phyloP scores from a whole-genome alignment of 2,113 vertebrate genomes.

The Colistium nudipinnis region DNA sequence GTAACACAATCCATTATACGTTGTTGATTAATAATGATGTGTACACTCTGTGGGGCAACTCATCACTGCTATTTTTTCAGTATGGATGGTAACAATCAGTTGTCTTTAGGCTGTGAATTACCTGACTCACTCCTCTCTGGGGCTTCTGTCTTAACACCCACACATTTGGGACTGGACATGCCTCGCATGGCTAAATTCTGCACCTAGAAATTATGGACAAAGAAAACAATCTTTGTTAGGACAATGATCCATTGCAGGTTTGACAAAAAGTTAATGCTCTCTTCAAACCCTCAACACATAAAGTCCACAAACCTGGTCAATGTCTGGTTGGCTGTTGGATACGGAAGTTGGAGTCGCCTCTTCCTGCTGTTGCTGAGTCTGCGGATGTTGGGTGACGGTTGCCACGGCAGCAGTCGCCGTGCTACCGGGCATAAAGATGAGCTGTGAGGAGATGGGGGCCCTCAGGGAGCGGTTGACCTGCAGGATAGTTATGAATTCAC shows the following conservation, averaged over 20 bases:
- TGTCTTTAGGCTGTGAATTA: no score
- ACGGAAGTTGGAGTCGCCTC: constrained; percentile 85
- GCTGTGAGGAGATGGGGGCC: constrained; percentile 92
- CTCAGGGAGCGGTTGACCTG: constrained; percentile 84
- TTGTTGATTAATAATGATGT: no score
- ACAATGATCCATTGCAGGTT: no score
- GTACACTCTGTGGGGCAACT: no score
- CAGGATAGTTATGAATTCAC: neutral
- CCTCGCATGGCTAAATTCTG: constrained; percentile 81
- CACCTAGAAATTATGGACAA: constrained; percentile 30
- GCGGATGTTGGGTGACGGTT: constrained; percentile 78
- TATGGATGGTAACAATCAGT: no score
- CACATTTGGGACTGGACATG: constrained; percentile 61
- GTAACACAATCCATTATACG: no score
- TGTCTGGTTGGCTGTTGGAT: constrained; percentile 87
- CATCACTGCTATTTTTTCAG: no score
- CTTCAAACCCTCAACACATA: no score
- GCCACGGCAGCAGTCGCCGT: constrained; percentile 88
- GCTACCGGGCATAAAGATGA: constrained; percentile 98
- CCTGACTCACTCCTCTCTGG: constrained; percentile 76
- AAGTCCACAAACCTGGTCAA: constrained; percentile 86
- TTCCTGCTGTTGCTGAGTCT: constrained; percentile 79
- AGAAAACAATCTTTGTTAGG: neutral
- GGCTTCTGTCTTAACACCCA: constrained; percentile 77
- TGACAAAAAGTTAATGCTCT: no score